Conservation (phyloP, 2,113 vertebrate species). For the Muntiacus reevesi region DNA sequence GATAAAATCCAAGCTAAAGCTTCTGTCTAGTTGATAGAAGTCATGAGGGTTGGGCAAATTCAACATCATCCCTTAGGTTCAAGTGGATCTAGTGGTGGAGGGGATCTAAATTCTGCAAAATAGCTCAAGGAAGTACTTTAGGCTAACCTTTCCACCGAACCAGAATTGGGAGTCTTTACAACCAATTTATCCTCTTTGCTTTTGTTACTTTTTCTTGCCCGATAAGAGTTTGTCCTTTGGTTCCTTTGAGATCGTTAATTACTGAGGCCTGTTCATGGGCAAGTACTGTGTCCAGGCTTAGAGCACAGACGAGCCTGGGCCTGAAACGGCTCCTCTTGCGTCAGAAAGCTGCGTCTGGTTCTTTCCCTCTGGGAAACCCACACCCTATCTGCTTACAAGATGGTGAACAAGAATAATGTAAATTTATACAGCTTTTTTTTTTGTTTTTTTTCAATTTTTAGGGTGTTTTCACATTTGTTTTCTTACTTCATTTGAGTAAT, state of each 20-base stretch:
- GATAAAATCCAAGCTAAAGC: neutral
- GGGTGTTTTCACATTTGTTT: neutral
- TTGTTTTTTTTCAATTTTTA: neutral
- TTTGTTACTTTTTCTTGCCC: neutral
- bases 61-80: neutral
- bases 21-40: neutral
- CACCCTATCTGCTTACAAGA: neutral
- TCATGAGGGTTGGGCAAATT: neutral
- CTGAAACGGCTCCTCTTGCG: neutral
- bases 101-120: neutral
- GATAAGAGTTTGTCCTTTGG: neutral
- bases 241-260: neutral
- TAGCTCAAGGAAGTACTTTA: neutral
- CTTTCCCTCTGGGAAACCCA: neutral
- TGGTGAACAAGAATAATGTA: neutral
- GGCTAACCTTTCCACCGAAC: neutral
- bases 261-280: neutral
- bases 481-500: neutral
- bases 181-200: neutral
- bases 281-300: neutral
- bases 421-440: neutral
- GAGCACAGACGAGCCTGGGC: neutral
- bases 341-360: neutral
- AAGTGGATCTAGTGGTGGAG: neutral
- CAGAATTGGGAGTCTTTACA: neutral